Conservation (phyloP, 2,113 vertebrate genomes). For the Ailuropoda melanoleuca region DNA sequence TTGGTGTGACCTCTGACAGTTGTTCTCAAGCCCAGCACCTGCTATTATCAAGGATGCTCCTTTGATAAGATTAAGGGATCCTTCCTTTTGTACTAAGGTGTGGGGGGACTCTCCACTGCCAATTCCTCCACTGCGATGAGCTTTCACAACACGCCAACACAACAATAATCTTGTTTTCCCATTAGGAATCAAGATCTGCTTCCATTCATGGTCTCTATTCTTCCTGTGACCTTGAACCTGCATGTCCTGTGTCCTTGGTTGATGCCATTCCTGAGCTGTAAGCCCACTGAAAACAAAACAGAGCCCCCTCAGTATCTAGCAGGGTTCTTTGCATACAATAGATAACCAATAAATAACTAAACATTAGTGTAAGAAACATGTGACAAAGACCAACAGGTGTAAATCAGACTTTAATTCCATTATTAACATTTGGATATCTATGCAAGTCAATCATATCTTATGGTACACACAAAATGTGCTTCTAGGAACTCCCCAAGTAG, state of each 20-base stretch:
- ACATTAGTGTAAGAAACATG: neutral
- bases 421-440: neutral
- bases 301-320: neutral
- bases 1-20: neutral
- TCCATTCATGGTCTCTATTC: neutral
- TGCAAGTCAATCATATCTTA: neutral
- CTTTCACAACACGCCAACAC: neutral
- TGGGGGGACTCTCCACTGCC: neutral
- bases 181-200: neutral
- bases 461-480: neutral
- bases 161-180: neutral
- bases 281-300: neutral
- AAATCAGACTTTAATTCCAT: neutral
- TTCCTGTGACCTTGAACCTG: neutral
- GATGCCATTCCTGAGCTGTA: neutral
- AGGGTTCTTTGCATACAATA: neutral
- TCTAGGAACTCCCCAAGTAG: neutral
- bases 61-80: neutral
- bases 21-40: neutral
- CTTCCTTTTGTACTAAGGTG: neutral
- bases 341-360: neutral
- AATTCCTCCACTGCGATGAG: neutral
- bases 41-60: neutral
- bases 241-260: neutral
- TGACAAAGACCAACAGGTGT: neutral